Evolutionary conservation across 2,113 vertebrate genomes (phyloP).

Genomic region (Spizaetus ornatus): DNA sequence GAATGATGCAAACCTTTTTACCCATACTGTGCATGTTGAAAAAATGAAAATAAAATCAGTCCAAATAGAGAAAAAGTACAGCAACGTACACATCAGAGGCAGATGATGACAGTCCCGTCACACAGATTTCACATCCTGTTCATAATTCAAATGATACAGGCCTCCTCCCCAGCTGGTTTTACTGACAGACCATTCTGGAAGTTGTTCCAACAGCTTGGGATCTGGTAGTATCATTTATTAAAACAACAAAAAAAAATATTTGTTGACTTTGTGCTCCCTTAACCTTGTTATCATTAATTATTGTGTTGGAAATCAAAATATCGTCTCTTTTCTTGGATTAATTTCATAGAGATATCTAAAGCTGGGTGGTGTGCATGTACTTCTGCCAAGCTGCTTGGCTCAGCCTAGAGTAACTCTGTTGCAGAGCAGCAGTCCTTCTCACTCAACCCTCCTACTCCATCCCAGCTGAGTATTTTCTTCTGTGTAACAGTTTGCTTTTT

Average conservation of each 20-base stretch:
- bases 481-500: not conserved
- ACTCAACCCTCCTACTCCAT: not conserved
- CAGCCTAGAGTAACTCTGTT: not conserved
- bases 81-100: not conserved
- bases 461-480: not conserved
- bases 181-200: not conserved
- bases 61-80: not conserved
- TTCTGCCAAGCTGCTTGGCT: not conserved
- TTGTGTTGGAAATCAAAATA: not conserved
- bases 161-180: not conserved
- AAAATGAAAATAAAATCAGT: not conserved
- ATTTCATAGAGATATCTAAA: not conserved
- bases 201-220: not conserved
- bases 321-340: not conserved
- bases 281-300: not conserved
- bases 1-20: not conserved
- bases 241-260: not conserved
- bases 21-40: not conserved
- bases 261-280: not conserved
- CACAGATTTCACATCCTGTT: not conserved
- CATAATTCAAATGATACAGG: not conserved
- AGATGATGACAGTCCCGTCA: not conserved
- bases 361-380: not conserved
- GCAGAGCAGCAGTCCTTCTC: not conserved
- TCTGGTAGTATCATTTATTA: not conserved